Evolutionary conservation across 92 coral and sea anemone species (phyloP).

Genomic region (Plumapathes pennacea): DNA sequence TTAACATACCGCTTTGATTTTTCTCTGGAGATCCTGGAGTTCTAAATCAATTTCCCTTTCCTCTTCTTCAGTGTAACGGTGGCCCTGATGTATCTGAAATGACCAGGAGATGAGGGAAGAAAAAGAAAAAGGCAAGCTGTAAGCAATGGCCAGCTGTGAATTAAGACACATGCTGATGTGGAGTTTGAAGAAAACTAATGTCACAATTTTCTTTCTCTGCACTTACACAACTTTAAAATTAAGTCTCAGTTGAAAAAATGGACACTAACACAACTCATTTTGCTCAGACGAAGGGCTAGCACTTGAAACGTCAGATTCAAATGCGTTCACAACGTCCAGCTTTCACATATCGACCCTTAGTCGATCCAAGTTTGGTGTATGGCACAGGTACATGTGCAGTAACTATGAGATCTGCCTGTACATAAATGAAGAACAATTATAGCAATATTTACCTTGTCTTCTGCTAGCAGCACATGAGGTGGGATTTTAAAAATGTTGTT

Average conservation of each 20-base stretch:
- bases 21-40: constrained; percentile 58
- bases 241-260: too few relatives aligned
- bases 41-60: constrained; percentile 58
- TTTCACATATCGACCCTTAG: neutral
- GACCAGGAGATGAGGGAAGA: neutral
- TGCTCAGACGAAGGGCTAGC: too few relatives aligned
- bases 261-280: too few relatives aligned
- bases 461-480: constrained; percentile 74
- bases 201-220: too few relatives aligned
- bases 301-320: neutral
- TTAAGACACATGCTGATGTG: too few relatives aligned
- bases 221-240: too few relatives aligned
- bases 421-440: too few relatives aligned
- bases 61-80: constrained; percentile 59
- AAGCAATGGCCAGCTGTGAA: neutral
- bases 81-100: constrained; percentile 57
- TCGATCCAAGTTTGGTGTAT: too few relatives aligned
- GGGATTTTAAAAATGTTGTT: constrained; percentile 72
- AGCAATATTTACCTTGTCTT: constrained; percentile 93
- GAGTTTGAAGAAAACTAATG: too few relatives aligned
- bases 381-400: too few relatives aligned
- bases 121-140: neutral
- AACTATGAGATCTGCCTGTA: too few relatives aligned
- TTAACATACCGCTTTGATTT: constrained; percentile 82
- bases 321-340: neutral